phyloP scores from a whole-genome alignment of 2,888 invertebrate genomes.

The Axea sp. region DNA sequence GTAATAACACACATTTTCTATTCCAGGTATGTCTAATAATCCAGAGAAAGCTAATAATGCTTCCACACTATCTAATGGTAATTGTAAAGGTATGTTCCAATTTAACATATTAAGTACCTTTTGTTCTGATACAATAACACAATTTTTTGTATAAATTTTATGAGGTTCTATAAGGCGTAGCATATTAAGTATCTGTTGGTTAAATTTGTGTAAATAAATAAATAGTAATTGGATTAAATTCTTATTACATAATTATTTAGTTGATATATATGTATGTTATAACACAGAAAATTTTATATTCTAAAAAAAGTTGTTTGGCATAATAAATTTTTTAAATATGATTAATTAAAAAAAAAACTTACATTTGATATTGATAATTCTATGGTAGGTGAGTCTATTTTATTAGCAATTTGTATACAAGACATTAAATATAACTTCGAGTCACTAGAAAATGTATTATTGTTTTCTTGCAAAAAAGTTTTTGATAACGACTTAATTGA shows the following conservation, averaged over 20 bases:
- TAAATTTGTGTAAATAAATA: too few species aligned
- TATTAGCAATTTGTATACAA: slow-evolving; percentile 75
- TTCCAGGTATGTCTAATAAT: slow-evolving; percentile 54
- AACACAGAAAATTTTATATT: too few species aligned
- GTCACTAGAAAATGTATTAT: slow-evolving; percentile 64
- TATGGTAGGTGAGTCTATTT: slow-evolving; percentile 69
- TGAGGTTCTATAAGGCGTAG: slow-evolving; percentile 67
- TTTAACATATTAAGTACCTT: slow-evolving; percentile 69
- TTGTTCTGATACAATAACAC: slow-evolving; percentile 68
- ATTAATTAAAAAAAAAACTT: too few species aligned
- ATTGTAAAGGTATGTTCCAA: slow-evolving; percentile 66
- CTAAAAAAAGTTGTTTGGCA: too few species aligned
- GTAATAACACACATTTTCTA: slow-evolving; percentile 60
- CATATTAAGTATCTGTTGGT: slow-evolving; percentile 68
- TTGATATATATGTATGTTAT: too few species aligned
- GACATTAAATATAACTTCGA: slow-evolving; percentile 71
- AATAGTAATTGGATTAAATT: too few species aligned
- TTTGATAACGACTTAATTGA: too few species aligned
- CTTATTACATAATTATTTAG: too few species aligned
- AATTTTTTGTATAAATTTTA: slow-evolving; percentile 63
- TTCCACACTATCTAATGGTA: slow-evolving; percentile 67
- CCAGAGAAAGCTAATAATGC: slow-evolving; percentile 64
- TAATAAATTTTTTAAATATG: too few species aligned
- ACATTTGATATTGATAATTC: slow-evolving; percentile 68
- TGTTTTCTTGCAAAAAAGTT: slow-evolving; percentile 62